Percentiles rank a stretch among this genome's conserved stretches.
Conservation (phyloP, 2,888 invertebrate species). For the Erebia palarica region DNA sequence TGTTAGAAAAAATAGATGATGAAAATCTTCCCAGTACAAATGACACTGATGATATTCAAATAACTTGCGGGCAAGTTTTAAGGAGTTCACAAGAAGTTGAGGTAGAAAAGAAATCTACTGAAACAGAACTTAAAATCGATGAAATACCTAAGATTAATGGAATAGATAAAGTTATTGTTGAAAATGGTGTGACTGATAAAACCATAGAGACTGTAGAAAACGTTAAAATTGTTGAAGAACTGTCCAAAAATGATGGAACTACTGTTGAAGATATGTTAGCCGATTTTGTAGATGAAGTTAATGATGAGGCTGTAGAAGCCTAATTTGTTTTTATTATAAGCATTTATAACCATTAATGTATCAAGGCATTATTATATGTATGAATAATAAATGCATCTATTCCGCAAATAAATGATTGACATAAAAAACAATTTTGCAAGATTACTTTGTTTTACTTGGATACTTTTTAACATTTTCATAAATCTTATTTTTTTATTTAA, state of each 20-base stretch:
- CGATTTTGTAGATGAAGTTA: conserved; percentile 76
- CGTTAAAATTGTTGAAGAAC: conserved; percentile 8
- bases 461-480: neutral
- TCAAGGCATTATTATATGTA: conserved; percentile 13
- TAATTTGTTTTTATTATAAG: conserved; percentile 14
- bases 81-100: conserved; percentile 57
- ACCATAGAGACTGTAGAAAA: conserved; percentile 25
- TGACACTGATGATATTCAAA: conserved; percentile 71
- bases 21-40: conserved; percentile 68
- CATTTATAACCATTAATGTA: conserved; percentile 4
- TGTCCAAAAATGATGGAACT: conserved; percentile 42
- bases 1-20: conserved; percentile 62
- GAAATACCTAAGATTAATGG: conserved; percentile 55
- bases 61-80: conserved; percentile 67
- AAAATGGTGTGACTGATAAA: conserved; percentile 42
- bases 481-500: too few relatives aligned
- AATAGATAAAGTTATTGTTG: conserved; percentile 38
- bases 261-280: conserved; percentile 74
- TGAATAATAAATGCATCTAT: conserved; percentile 29
- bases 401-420: conserved; percentile 1
- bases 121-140: conserved; percentile 32
- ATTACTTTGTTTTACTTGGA: neutral
- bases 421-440: neutral
- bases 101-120: conserved; percentile 43
- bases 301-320: conserved; percentile 48